These are phyloP conservation scores for Setophaga kirtlandii DNA, from an alignment of 2,113 vertebrate species.

Conservation along the genomic window DNA sequence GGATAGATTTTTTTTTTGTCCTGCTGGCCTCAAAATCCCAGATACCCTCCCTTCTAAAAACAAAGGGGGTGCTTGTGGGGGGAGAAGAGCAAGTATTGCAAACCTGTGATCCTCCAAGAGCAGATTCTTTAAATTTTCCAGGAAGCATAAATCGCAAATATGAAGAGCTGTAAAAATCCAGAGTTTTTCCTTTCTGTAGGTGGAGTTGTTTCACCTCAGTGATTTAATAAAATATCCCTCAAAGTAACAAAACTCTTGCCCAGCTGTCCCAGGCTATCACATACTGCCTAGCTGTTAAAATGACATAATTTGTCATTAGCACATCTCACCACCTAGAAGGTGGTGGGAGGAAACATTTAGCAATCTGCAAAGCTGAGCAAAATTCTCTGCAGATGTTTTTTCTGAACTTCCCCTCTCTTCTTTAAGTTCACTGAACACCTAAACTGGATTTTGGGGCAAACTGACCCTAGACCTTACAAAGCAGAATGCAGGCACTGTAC, in stretches of 20 bases:
- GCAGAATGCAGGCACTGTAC: not conserved
- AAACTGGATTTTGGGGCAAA: not conserved
- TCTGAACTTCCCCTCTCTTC: not conserved
- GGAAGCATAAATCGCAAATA: not conserved
- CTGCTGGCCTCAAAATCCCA: not conserved
- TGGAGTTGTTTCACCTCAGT: not conserved
- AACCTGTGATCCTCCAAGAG: not conserved
- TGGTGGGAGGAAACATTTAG: not conserved
- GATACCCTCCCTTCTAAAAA: not conserved
- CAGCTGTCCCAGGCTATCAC: not conserved
- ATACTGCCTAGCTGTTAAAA: not conserved
- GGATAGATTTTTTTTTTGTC: not conserved
- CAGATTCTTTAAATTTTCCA: not conserved
- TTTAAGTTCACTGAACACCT: not conserved
- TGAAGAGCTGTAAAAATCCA: not conserved
- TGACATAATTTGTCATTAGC: not conserved
- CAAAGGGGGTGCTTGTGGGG: rapidly evolving
- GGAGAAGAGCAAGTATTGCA: not conserved
- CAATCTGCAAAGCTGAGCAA: not conserved
- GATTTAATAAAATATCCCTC: not conserved
- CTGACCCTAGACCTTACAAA: not conserved
- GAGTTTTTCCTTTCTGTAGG: not conserved
- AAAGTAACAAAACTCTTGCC: not conserved
- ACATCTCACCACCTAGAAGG: not conserved
- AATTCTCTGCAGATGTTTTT: not conserved